Conservation (phyloP, 2,888 invertebrate species). For the Dexiosoma caninum region DNA sequence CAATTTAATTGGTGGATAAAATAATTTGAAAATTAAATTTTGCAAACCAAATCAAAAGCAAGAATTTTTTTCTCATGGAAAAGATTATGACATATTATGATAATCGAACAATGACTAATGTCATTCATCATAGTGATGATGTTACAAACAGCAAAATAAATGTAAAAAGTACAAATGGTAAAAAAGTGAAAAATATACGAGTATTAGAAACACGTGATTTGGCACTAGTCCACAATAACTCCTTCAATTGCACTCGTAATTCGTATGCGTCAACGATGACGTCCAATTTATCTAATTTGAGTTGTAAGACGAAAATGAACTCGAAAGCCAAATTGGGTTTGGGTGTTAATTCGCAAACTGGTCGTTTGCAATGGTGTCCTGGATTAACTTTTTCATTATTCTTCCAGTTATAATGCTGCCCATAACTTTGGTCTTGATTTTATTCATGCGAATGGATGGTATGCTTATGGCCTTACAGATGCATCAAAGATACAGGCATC, state of each 20-base stretch:
- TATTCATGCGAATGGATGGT: constrained; percentile 75
- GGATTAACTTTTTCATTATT: constrained; percentile 75
- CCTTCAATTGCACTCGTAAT: constrained; percentile 27
- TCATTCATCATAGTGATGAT: neutral
- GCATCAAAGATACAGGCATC: constrained; percentile 64
- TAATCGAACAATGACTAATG: neutral
- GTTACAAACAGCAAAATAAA: neutral
- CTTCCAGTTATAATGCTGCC: constrained; percentile 77
- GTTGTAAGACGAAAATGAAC: constrained; percentile 29
- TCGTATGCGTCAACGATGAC: constrained; percentile 8
- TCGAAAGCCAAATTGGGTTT: constrained; percentile 69
- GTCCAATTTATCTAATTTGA: neutral
- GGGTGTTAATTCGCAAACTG: constrained; percentile 75
- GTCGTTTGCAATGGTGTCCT: constrained; percentile 78
- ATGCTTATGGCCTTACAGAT: constrained; percentile 73
- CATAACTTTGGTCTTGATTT: constrained; percentile 72
- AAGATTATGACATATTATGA: constrained; percentile 34
- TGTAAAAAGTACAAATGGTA: constrained; percentile 3
- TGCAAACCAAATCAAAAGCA: neutral
- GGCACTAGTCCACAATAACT: constrained; percentile 68
- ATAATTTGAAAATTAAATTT: constrained; percentile 6
- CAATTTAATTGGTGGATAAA: constrained; percentile 46
- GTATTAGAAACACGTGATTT: constrained; percentile 61
- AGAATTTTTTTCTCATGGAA: neutral
- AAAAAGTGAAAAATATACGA: constrained; percentile 35